Evolutionary conservation across 30 jellyfish, hydroid and myxozoan species (phyloP).

Genomic region (Aurelia sp.): DNA sequence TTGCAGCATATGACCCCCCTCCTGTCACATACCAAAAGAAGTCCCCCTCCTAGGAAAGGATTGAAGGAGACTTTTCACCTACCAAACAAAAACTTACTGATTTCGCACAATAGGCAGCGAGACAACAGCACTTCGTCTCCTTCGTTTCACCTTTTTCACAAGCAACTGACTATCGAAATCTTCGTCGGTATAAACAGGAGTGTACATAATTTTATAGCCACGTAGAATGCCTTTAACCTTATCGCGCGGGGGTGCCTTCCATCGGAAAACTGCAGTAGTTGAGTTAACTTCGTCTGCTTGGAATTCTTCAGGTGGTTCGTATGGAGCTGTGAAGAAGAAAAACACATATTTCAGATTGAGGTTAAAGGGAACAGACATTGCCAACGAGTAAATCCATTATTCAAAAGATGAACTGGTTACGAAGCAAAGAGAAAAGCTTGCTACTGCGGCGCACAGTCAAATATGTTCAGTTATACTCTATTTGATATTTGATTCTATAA

Average conservation of each 20-base stretch:
- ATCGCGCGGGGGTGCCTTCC: constrained; percentile 12
- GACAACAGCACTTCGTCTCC: constrained; percentile 42
- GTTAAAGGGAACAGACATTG: background rate
- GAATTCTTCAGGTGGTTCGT: constrained; percentile 27
- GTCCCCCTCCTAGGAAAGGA: no score
- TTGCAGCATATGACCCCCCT: no score
- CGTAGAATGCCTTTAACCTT: constrained; percentile 43
- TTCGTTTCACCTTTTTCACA: constrained; percentile 1
- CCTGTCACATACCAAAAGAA: no score
- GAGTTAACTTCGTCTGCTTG: background rate
- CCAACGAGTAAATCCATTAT: no score
- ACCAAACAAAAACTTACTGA: constrained; percentile 16
- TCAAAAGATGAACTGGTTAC: no score
- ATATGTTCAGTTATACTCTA: no score
- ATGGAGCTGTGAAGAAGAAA: constrained; percentile 41
- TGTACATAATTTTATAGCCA: constrained; percentile 36
- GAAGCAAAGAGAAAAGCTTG: no score
- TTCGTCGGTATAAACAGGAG: constrained; percentile 18
- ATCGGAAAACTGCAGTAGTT: constrained; percentile 14
- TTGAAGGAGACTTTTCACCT: no score
- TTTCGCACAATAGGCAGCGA: constrained; percentile 25
- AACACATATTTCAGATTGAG: background rate
- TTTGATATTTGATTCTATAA: no score
- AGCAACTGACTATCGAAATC: constrained; percentile 32
- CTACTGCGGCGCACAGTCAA: no score